Conservation (phyloP, 2,113 vertebrate genomes). For the Pampusana beccarii region DNA sequence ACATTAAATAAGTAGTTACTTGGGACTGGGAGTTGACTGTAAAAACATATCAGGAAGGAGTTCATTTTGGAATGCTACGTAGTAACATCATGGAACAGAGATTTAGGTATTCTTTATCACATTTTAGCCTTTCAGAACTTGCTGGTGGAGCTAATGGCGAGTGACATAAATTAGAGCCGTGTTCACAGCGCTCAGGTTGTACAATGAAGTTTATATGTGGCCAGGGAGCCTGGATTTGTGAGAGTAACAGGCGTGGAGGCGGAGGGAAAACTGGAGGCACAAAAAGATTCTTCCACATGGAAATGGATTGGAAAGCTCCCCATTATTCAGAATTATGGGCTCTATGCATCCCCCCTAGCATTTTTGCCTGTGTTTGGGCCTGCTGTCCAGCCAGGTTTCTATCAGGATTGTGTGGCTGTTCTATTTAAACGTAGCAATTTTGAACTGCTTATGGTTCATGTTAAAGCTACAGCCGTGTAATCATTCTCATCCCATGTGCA, state of each 20-base stretch:
- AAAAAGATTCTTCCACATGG: background rate
- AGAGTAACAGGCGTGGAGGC: background rate
- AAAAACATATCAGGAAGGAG: background rate
- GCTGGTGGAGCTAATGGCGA: background rate
- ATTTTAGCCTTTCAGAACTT: background rate
- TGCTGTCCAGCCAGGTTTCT: background rate
- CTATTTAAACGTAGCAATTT: background rate
- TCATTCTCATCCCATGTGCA: background rate
- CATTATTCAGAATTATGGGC: background rate
- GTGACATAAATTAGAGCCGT: background rate
- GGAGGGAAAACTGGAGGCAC: background rate
- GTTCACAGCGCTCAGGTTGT: background rate
- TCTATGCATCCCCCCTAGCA: background rate
- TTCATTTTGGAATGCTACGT: background rate
- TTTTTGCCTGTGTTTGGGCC: background rate
- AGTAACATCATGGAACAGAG: background rate
- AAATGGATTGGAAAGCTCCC: background rate
- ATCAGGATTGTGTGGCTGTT: background rate
- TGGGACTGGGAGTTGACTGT: background rate
- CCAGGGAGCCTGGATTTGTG: background rate
- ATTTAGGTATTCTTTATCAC: background rate
- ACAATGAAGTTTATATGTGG: fast-evolving
- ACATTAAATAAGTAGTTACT: background rate
- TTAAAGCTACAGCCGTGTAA: background rate
- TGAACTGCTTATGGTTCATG: background rate